Evolutionary conservation across 2,888 invertebrate genomes (phyloP), one percentile per base, ranked within the genome.

Genomic region (Parnassius smintheus): DNA sequence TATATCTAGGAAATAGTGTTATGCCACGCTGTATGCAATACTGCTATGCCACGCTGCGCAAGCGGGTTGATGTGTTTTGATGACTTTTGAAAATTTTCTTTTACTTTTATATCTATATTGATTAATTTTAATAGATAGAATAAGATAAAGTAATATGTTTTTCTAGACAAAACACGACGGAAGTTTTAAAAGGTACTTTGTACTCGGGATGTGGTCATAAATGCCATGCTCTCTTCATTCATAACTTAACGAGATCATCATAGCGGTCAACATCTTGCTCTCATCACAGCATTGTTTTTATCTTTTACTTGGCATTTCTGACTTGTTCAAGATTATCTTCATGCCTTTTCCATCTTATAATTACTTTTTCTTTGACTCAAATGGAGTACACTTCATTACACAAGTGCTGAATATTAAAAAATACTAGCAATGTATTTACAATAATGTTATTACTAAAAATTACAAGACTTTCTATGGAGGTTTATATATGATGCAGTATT

Each of bases 351-450:
- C 59, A 68, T 65, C 61, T 65, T 65, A 62, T 68, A 67, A 70
- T 66, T 67, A 66, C 65, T 67, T 70, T 67, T 67, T 64, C 67
- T 70, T 68, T 64, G 65, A 58, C 63, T 63, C 63, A 59, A 64
- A 64, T 67, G 58, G 56, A 52, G 59, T 54, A 66, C 66, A 65
- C 61, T 66, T 45, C 49, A 11, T 50, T 7, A 59, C 49, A 68
- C 11, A 66, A 67, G 65, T 61, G 59, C 41, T 59, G 3, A 44
- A 13, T 42, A 10, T 45, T 22, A 45, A 58, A n/a, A 50, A 11
- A 12, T 42, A 0, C n/a, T 49, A n/a, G n/a, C 18, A 13, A 61
- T 50, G 54, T 62, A 54, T 58, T 53, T 10, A n/a, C 42, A 35
- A 18, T 12, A 52, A 51, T 50, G 41, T 35, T 35, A 56, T 56